Conservation (phyloP, 2,888 invertebrate genomes). For the Callimorpha dominula region DNA sequence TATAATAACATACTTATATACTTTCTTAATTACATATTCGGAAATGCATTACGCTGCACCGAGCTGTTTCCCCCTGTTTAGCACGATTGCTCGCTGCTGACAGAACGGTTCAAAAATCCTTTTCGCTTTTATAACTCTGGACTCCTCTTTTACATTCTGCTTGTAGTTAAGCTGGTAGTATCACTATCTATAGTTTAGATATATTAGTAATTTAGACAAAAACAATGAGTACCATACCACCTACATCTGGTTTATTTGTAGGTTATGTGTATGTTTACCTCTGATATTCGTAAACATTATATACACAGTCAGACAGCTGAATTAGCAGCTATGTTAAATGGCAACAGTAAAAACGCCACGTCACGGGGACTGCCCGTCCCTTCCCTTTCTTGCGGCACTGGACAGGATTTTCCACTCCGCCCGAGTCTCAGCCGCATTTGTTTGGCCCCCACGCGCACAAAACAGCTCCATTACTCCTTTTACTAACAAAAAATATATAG, state of each 20-base stretch:
- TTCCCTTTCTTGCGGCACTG: constrained; percentile 65
- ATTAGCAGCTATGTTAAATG: constrained; percentile 48
- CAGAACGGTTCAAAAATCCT: background rate
- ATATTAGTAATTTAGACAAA: background rate
- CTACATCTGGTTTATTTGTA: background rate
- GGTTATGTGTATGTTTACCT: background rate
- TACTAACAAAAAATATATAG: constrained; percentile 75
- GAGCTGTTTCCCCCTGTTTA: background rate
- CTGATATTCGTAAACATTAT: constrained; percentile 5
- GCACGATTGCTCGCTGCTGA: background rate
- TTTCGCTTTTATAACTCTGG: background rate
- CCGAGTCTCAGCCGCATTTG: constrained; percentile 68
- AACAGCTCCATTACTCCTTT: constrained; percentile 83
- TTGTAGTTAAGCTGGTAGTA: background rate
- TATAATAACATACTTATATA: too few species aligned
- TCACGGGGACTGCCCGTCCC: constrained; percentile 61
- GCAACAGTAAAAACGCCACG: constrained; percentile 67
- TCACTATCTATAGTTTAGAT: too few species aligned
- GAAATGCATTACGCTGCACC: too few species aligned
- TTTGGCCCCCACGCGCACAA: constrained; percentile 74
- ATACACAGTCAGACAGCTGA: constrained; percentile 23
- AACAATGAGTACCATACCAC: background rate
- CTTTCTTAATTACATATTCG: too few species aligned
- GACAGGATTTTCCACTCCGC: constrained; percentile 76
- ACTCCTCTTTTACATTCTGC: background rate